Base-by-base conservation (phyloP, 1,140 invertebrate species). In the Mamestra configurata region DNA sequence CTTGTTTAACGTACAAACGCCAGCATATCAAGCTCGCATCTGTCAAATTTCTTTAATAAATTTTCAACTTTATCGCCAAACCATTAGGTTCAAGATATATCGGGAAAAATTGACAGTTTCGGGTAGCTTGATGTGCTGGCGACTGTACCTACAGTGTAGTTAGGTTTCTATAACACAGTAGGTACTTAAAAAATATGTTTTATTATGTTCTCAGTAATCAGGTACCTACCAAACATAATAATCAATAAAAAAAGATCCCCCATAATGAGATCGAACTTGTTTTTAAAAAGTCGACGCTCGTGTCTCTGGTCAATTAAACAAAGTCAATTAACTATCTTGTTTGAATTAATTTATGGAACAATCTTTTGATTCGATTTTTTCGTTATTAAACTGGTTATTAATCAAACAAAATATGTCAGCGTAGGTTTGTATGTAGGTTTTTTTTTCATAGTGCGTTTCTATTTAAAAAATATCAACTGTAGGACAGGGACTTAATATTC, bases 251-350 rank as follows among this genome's bases (percentile, higher is more conserved):
- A 22, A 22, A 13, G 13, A 13, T 1, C 11, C 22, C 43, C 13
- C 43, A 46, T 15, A 46, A 55, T 55, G 53, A 24, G 20, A 55
- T 55, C 10, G 35, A 27, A 15, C 24, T 31, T 35, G 27, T 27
- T 61, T 31, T 35, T 15, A 61, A n/a, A 35, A 61, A 27, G 24
- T 61, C 57, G n/a, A n/a, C 27, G 13, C 57, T 8, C 57, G 13
- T 55, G 51, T 35, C 57, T 61, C 35, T 31, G 15, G 24, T 35
- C 27, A 35, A 61, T 15, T 35, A 61, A 61, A 35, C 27, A 13
- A 35, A 61, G 15, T 35, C n/a, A 27, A 61, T 61, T 61, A 31
- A 35, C 18, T 35, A 61, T 35, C 22, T 35, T 35, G 57, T 61
- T 61, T n/a, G 1, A 61, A 61, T 31, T 35, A 61, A 61, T 61